Conservation (phyloP, 2,113 vertebrate genomes). For the Meriones unguiculatus region DNA sequence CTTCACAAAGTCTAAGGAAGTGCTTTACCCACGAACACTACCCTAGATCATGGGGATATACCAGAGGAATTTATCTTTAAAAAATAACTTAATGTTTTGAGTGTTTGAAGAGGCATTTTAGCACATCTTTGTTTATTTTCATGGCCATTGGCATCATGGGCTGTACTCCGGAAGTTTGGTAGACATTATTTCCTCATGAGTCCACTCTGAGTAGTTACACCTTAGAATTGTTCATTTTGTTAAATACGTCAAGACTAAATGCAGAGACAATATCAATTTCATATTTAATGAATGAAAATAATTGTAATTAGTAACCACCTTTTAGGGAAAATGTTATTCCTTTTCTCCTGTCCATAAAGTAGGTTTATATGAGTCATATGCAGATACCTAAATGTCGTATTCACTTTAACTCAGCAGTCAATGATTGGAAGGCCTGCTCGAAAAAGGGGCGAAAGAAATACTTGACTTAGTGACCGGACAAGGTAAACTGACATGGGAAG, state of each 20-base stretch:
- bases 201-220: conserved; percentile 7
- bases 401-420: neutral
- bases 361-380: neutral
- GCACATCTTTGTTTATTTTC: conserved; percentile 16
- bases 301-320: neutral
- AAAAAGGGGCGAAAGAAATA: neutral
- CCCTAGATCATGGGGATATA: neutral
- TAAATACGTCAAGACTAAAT: neutral
- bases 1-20: neutral
- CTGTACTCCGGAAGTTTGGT: neutral
- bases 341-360: conserved; percentile 40
- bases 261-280: conserved; percentile 50
- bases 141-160: neutral
- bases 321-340: neutral
- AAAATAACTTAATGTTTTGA: neutral
- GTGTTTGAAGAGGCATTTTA: neutral
- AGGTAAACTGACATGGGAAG: neutral
- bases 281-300: conserved; percentile 46
- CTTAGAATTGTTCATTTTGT: conserved; percentile 6
- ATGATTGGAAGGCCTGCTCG: neutral
- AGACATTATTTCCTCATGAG: neutral
- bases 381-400: neutral
- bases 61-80: neutral
- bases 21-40: neutral
- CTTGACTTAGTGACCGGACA: conserved; percentile 8